phyloP scores from a whole-genome alignment of 2,888 invertebrate genomes.

The Amiota mariae region DNA sequence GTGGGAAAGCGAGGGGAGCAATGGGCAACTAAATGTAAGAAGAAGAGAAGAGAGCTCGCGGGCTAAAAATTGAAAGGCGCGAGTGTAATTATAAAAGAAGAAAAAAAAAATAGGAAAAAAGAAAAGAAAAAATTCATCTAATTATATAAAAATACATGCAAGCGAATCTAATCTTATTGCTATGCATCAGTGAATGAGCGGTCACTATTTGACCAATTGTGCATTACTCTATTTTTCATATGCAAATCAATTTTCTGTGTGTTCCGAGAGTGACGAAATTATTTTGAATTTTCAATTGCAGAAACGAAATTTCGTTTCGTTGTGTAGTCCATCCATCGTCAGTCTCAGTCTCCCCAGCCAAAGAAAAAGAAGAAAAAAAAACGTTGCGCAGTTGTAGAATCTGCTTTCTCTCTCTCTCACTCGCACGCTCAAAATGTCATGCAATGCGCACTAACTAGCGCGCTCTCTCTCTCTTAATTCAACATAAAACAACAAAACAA shows the following conservation, averaged over 20 bases:
- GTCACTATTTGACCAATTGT: conserved; percentile 39
- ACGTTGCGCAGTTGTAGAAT: conserved; percentile 58
- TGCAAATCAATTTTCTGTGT: conserved; percentile 16
- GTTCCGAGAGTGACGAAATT: conserved; percentile 31
- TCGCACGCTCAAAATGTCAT: background rate
- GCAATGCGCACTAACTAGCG: conserved; percentile 35
- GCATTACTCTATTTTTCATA: background rate
- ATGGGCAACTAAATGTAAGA: conserved; percentile 14
- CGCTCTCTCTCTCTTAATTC: background rate
- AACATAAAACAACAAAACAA: conserved; percentile 20
- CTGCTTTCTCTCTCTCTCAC: conserved; percentile 31
- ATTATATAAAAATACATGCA: conserved; percentile 32
- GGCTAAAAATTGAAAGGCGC: conserved; percentile 31
- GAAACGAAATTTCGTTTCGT: conserved; percentile 50
- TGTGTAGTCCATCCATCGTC: conserved; percentile 44
- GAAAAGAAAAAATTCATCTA: conserved; percentile 21
- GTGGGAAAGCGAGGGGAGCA: background rate
- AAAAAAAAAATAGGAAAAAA: conserved; percentile 1
- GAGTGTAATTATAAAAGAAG: conserved; percentile 31
- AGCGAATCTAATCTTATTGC: conserved; percentile 36
- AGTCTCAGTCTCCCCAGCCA: conserved; percentile 41
- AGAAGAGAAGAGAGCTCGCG: conserved; percentile 20
- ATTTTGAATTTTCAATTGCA: conserved; percentile 46
- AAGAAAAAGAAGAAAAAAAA: background rate
- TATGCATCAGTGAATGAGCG: conserved; percentile 45